These are phyloP conservation scores for Camponotus vicinus DNA, from an alignment of 1,140 invertebrate genomes.

Conservation along the genomic window DNA sequence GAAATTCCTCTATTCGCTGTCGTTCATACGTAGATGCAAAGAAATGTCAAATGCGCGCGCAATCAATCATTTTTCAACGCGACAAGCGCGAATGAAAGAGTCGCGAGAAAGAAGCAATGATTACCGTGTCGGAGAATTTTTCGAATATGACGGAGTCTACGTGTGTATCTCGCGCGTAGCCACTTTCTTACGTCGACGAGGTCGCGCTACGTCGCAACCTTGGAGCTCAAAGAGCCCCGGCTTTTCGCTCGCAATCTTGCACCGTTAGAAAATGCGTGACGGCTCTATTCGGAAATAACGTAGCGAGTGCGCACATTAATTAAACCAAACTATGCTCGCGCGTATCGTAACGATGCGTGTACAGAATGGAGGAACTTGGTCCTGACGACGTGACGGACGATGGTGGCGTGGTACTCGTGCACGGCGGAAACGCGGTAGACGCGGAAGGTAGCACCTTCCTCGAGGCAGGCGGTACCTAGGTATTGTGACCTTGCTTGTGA, in stretches of 20 bases:
- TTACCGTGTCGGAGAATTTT: neutral
- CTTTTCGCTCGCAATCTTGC: neutral
- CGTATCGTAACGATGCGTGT: slow-evolving; percentile 83
- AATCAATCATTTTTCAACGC: too few relatives aligned
- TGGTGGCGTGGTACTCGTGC: slow-evolving; percentile 78
- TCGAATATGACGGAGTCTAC: neutral
- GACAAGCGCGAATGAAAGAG: neutral
- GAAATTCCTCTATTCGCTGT: neutral
- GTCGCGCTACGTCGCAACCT: neutral
- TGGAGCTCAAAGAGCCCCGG: neutral
- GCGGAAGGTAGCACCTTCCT: slow-evolving; percentile 77
- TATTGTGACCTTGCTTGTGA: slow-evolving; percentile 82
- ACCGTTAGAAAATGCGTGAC: neutral
- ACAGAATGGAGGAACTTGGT: slow-evolving; percentile 83
- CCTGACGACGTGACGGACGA: slow-evolving; percentile 83
- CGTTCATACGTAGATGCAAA: neutral
- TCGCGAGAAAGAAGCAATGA: neutral
- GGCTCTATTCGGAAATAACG: slow-evolving; percentile 32
- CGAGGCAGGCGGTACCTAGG: slow-evolving; percentile 82
- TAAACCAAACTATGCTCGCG: slow-evolving; percentile 84
- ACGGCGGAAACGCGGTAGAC: slow-evolving; percentile 75
- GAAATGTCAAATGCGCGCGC: neutral
- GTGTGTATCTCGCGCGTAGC: neutral
- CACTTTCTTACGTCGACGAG: neutral
- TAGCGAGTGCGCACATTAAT: neutral